Percentiles rank a stretch among this genome's conserved stretches.
These are phyloP conservation scores for Blastobasis lacticolella DNA, from an alignment of 2,888 invertebrate genomes.

Conservation along the genomic window DNA sequence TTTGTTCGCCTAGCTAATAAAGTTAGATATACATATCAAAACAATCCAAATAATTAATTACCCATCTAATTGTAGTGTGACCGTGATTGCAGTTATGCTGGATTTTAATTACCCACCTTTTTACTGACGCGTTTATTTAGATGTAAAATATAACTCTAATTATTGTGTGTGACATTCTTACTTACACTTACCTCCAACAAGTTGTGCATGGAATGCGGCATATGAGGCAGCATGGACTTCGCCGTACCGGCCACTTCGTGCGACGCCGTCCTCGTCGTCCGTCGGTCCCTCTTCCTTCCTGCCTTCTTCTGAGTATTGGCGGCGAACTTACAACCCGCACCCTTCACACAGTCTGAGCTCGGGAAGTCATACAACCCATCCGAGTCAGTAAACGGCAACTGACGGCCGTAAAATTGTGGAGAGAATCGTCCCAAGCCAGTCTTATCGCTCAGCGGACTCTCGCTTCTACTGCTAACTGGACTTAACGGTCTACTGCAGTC, in stretches of 20 bases:
- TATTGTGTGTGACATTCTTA: too few species aligned
- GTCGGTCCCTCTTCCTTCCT: slow-evolving; percentile 76
- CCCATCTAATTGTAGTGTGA: too few species aligned
- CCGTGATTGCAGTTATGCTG: too few species aligned
- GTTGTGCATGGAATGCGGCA: slow-evolving; percentile 71
- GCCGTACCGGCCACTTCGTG: slow-evolving; percentile 62
- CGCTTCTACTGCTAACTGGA: slow-evolving; percentile 85
- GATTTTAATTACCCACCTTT: too few species aligned
- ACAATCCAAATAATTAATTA: too few species aligned
- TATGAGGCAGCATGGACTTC: slow-evolving; percentile 71
- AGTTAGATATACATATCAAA: too few species aligned
- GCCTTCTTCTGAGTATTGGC: slow-evolving; percentile 75
- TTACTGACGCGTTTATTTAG: too few species aligned
- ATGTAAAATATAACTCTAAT: too few species aligned
- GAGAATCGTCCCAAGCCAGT: slow-evolving; percentile 80
- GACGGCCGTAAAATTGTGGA: slow-evolving; percentile 81
- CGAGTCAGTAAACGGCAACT: slow-evolving; percentile 84
- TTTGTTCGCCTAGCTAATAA: too few species aligned
- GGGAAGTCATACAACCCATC: slow-evolving; percentile 87
- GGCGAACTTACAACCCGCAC: slow-evolving; percentile 66
- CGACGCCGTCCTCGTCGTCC: slow-evolving; percentile 69
- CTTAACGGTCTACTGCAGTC: slow-evolving; percentile 76
- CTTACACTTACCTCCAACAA: slow-evolving; percentile 72
- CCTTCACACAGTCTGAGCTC: slow-evolving; percentile 79
- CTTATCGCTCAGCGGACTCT: slow-evolving; percentile 84